phyloP scores from a whole-genome alignment of 2,888 invertebrate genomes.

The Drosophila rubida region DNA sequence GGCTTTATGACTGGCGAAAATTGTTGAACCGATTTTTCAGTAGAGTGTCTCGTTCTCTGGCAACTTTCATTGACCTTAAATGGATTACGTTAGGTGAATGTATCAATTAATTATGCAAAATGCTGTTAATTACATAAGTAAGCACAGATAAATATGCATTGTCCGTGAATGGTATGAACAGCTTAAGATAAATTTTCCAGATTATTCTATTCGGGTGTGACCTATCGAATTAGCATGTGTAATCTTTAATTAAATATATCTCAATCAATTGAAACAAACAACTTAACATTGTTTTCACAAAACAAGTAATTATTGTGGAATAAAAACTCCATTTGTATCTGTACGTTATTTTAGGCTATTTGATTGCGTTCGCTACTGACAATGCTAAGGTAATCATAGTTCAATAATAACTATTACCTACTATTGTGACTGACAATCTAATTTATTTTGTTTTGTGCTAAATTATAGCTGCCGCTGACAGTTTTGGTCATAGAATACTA shows the following conservation, averaged over 20 bases:
- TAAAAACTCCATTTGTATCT: no score
- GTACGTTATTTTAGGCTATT: neutral
- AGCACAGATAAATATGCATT: neutral
- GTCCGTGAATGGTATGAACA: neutral
- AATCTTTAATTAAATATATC: neutral
- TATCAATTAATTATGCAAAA: constrained; percentile 40
- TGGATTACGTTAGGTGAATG: constrained; percentile 15
- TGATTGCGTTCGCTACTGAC: neutral
- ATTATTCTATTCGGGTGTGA: neutral
- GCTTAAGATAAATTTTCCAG: neutral
- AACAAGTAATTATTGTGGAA: no score
- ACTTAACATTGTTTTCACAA: no score
- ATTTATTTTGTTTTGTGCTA: constrained; percentile 6
- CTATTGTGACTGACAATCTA: constrained; percentile 8
- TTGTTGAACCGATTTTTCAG: no score
- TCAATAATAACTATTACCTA: constrained; percentile 4
- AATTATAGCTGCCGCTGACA: constrained; percentile 11
- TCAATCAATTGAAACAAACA: no score
- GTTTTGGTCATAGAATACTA: neutral
- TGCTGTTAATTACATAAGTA: neutral
- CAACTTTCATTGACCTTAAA: constrained; percentile 33
- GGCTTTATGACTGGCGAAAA: no score
- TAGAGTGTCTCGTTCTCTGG: no score
- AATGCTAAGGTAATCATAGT: neutral
- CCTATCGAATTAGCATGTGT: neutral